A percentile compares a stretch with the other conserved stretches of the same genome.
These are phyloP conservation scores for Macrochelys suwanniensis DNA, from an alignment of 2,797 vertebrate species.

Conservation along the genomic window DNA sequence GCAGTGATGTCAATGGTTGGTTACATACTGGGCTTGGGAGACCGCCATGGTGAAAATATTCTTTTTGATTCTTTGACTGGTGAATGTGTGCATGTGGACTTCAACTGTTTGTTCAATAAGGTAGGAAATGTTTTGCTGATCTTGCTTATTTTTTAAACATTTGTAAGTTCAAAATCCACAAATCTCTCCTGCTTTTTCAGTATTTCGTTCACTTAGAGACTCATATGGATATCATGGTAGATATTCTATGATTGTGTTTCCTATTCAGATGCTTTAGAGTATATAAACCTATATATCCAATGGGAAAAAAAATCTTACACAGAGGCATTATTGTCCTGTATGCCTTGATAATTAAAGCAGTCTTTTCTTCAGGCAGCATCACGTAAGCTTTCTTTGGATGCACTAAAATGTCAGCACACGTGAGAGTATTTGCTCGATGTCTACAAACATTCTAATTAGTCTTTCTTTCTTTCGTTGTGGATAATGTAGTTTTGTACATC, in stretches of 20 bases:
- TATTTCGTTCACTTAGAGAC: accelerated
- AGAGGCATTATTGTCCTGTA: not conserved
- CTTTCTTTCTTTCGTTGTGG: not conserved
- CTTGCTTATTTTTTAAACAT: not conserved
- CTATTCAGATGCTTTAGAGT: not conserved
- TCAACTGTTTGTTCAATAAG: constrained; percentile 99
- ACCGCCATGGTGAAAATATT: constrained; percentile 98
- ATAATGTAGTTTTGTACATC: not conserved
- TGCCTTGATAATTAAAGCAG: not conserved
- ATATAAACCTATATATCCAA: not conserved
- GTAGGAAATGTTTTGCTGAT: constrained; percentile 74
- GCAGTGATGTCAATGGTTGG: constrained; percentile 99
- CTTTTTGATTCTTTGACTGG: constrained; percentile 97
- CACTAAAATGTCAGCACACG: not conserved
- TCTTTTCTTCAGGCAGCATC: not conserved
- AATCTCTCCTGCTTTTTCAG: not conserved
- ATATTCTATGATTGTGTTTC: too few species aligned
- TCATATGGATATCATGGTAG: too few species aligned
- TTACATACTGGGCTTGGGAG: constrained; percentile 95
- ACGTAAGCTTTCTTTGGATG: not conserved
- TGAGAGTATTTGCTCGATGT: not conserved
- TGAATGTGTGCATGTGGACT: constrained; percentile 97
- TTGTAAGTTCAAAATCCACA: not conserved
- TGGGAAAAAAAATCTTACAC: not conserved
- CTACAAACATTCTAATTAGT: not conserved